A percentile compares a stretch with the other conserved stretches of the same genome.
Conservation (phyloP, 2,113 vertebrate species). For the Spheniscus mendiculus region DNA sequence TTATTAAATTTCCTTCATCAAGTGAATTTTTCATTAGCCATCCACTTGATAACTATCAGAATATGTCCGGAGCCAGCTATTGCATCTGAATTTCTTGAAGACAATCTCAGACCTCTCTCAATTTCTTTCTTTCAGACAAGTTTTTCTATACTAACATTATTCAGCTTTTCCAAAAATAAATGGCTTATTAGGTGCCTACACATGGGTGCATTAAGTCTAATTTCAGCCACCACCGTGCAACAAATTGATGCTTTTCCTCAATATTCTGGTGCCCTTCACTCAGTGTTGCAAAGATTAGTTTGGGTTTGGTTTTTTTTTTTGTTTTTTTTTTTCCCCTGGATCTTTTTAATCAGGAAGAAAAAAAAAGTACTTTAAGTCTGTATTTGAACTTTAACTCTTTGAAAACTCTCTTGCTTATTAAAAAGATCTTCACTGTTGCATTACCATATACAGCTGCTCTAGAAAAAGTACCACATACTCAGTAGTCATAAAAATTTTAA, state of each 20-base stretch:
- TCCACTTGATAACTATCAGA: background rate
- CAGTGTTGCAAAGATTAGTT: background rate
- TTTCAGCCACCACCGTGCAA: background rate
- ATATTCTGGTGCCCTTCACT: background rate
- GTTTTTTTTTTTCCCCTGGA: no score
- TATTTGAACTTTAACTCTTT: background rate
- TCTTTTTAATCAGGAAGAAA: background rate
- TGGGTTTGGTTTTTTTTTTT: background rate
- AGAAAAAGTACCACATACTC: background rate
- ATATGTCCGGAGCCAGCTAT: background rate
- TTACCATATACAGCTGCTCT: background rate
- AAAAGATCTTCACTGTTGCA: background rate
- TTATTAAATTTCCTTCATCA: background rate
- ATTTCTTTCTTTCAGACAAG: background rate
- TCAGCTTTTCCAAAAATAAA: background rate
- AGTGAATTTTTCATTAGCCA: background rate
- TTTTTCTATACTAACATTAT: background rate
- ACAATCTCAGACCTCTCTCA: background rate
- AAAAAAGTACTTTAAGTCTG: background rate
- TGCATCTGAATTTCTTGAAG: background rate
- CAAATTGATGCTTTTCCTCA: background rate
- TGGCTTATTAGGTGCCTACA: background rate
- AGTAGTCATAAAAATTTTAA: background rate
- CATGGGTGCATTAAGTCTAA: background rate
- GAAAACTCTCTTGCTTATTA: background rate